A percentile compares a stretch with the other conserved stretches of the same genome.
phyloP scores from a whole-genome alignment of 2,888 invertebrate genomes.

The Stenoptilia bipunctidactyla region DNA sequence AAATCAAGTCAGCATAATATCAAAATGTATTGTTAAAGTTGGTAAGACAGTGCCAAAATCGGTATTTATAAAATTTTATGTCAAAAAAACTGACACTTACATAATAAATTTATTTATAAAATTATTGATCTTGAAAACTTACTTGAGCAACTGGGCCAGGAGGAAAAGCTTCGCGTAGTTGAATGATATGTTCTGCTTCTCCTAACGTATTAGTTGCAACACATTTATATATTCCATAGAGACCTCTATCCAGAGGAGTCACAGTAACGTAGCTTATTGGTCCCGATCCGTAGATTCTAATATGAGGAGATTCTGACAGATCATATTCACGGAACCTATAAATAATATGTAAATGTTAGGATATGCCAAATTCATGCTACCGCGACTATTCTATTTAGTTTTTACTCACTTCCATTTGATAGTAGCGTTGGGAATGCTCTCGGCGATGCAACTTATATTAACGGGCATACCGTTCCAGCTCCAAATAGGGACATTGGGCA shows the following conservation, averaged over 20 bases:
- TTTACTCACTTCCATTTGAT: conserved; percentile 81
- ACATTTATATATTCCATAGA: conserved; percentile 85
- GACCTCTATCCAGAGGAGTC: conserved; percentile 73
- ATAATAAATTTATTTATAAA: neutral
- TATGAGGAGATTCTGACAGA: conserved; percentile 67
- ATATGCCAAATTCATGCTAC: neutral
- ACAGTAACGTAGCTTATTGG: conserved; percentile 81
- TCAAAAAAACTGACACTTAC: no score
- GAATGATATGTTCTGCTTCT: conserved; percentile 74
- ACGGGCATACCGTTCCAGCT: conserved; percentile 86
- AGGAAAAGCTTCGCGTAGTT: conserved; percentile 79
- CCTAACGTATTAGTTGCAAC: conserved; percentile 85
- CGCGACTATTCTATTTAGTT: conserved; percentile 20
- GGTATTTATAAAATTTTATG: no score
- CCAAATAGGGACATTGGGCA: conserved; percentile 80
- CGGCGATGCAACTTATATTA: conserved; percentile 90
- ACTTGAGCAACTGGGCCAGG: conserved; percentile 75
- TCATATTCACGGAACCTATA: conserved; percentile 62
- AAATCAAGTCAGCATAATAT: no score
- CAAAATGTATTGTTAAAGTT: no score
- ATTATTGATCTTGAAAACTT: conserved; percentile 16
- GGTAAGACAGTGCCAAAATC: no score
- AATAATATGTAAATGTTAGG: no score
- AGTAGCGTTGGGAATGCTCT: conserved; percentile 91
- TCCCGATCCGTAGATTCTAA: conserved; percentile 75